phyloP scores from a whole-genome alignment of 2,888 invertebrate species.

The Aporophyla nigra region DNA sequence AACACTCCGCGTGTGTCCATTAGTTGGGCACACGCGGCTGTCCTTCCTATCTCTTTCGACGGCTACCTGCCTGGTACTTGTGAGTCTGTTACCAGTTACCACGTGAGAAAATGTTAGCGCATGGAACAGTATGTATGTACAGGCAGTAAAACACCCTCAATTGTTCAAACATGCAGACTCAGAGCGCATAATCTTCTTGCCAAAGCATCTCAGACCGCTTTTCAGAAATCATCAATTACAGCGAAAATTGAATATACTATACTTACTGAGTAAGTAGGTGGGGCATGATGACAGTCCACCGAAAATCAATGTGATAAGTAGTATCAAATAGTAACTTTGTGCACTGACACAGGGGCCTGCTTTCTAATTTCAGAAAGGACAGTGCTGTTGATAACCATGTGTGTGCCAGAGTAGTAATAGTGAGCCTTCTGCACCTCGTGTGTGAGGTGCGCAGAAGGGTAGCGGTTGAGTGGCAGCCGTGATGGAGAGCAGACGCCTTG shows the following conservation, averaged over 20 bases:
- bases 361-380: neutral
- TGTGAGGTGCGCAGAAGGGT: neutral
- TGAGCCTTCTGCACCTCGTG: neutral
- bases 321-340: neutral
- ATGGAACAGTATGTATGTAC: neutral
- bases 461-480: conserved; percentile 6
- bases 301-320: neutral
- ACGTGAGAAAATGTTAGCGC: neutral
- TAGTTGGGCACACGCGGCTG: conserved; percentile 45
- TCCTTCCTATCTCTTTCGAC: neutral
- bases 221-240: neutral
- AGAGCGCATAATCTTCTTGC: neutral
- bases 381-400: neutral
- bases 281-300: neutral
- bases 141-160: neutral
- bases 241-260: too few relatives aligned
- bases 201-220: neutral
- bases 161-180: neutral
- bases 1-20: conserved; percentile 57
- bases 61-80: conserved; percentile 5
- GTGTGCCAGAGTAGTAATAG: neutral
- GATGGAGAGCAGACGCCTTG: conserved; percentile 39
- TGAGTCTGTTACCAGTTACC: conserved; percentile 1
- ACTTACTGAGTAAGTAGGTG: too few relatives aligned
- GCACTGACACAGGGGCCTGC: neutral